Base-by-base conservation (phyloP, 2,888 invertebrate genomes). In the Thumatha senex region DNA sequence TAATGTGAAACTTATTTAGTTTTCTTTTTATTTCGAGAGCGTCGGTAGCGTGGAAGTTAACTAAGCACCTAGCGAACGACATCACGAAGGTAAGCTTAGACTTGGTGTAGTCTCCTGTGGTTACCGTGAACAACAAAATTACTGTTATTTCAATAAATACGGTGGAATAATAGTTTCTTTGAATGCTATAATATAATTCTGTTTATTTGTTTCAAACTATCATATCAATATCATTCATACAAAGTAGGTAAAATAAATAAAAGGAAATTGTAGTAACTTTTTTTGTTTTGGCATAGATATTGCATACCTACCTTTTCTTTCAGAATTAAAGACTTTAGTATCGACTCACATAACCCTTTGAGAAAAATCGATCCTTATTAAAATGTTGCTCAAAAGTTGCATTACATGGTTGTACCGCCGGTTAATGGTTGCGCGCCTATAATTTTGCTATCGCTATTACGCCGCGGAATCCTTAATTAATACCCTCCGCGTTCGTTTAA, bases 401-500 rank as follows among this genome's bases (percentile, higher is more conserved):
- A 67, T 55, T 50, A 49, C 42, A 36, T 38, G 36, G 34, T 41
- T 51, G 55, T 51, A 48, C 51, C 45, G 54, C 47, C 48, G 47
- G 53, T 51, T 55, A 54, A 56, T 45, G 44, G 61, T 58, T 42
- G 63, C 56, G 63, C 68, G 76, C 76, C 73, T 78, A 79, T 76
- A 82, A 80, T 81, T 82, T 78, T 66, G 68, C 78, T 79, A 83
- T 84, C 80, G 80, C 79, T 81, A 81, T 86, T 81, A 81, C 80
- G 78, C 83, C 79, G 48, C 74, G 70, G 83, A 84, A 87, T 88
- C 84, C 80, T 82, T 90, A 90, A 90, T 90, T 88, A 90, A 87
- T 88, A 87, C 87, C 86, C 78, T 70, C 79, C 78, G 77, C 84
- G 86, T 88, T 84, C 87, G 83, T 89, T 85, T 88, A 89, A 91